Evolutionary conservation across 2,888 invertebrate genomes (phyloP).

Genomic region (Hydropsyche betteni): DNA sequence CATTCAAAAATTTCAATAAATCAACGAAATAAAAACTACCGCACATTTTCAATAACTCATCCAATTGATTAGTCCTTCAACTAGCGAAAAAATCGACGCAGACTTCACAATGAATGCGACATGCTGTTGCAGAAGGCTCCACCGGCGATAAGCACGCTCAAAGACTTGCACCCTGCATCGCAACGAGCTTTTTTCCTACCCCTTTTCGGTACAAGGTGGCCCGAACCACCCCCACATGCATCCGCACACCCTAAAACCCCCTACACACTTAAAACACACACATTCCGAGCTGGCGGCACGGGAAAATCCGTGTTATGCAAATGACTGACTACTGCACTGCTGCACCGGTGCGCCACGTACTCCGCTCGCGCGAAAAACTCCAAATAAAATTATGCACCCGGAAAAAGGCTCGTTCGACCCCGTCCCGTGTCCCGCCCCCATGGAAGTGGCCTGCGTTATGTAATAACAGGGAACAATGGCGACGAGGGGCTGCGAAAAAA

Average conservation of each 20-base stretch:
- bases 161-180: slow-evolving; percentile 30
- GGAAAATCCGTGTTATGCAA: slow-evolving; percentile 37
- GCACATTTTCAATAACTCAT: no score
- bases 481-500: neutral
- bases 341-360: slow-evolving; percentile 13
- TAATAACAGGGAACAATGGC: no score
- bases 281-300: no score
- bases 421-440: neutral
- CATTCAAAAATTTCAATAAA: no score
- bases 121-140: slow-evolving; percentile 18
- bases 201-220: no score
- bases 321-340: slow-evolving; percentile 30
- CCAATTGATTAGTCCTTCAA: no score
- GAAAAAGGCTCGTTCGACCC: slow-evolving; percentile 15
- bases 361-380: slow-evolving; percentile 19
- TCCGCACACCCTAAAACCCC: no score
- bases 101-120: neutral
- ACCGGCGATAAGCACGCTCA: slow-evolving; percentile 15
- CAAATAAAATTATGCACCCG: slow-evolving; percentile 30
- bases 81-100: neutral
- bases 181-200: slow-evolving; percentile 26
- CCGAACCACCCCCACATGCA: no score
- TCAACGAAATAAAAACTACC: no score
- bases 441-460: no score
- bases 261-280: no score